Percentiles rank a stretch among this genome's conserved stretches.
Evolutionary conservation across 2,113 vertebrate species (phyloP).

Genomic region (cat (Felis catus)): DNA sequence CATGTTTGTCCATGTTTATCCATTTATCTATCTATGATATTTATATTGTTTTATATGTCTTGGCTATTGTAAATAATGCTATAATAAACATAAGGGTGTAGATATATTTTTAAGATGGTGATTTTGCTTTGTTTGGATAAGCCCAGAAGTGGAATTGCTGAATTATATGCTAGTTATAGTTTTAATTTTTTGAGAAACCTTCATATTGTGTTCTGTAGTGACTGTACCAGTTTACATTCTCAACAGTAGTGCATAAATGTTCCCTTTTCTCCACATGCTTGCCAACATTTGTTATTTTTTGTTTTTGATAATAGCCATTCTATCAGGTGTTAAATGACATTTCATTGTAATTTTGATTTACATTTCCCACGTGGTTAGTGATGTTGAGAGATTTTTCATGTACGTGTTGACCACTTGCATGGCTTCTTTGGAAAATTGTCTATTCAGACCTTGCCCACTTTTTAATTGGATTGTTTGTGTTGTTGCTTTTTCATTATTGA

Average conservation of each 20-base stretch:
- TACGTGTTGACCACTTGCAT: too few species aligned
- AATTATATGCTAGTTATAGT: background rate
- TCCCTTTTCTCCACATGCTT: background rate
- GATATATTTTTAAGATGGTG: background rate
- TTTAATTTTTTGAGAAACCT: background rate
- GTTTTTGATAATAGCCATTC: background rate
- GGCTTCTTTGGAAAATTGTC: too few species aligned
- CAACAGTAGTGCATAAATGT: background rate
- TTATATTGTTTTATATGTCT: background rate
- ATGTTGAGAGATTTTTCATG: too few species aligned
- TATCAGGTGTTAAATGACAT: background rate
- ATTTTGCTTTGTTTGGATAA: background rate
- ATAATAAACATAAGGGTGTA: background rate
- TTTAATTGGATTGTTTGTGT: background rate
- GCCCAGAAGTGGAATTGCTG: background rate
- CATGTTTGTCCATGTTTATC: background rate
- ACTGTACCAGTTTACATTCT: background rate
- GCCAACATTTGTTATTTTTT: background rate
- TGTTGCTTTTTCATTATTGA: background rate
- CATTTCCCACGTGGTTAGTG: background rate
- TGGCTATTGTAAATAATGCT: background rate
- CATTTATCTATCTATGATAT: background rate
- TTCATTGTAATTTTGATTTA: background rate
- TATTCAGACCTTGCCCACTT: too few species aligned
- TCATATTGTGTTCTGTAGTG: background rate